Evolutionary conservation across 2,113 vertebrate genomes (phyloP).

Genomic region (Vulpes ferrilata): DNA sequence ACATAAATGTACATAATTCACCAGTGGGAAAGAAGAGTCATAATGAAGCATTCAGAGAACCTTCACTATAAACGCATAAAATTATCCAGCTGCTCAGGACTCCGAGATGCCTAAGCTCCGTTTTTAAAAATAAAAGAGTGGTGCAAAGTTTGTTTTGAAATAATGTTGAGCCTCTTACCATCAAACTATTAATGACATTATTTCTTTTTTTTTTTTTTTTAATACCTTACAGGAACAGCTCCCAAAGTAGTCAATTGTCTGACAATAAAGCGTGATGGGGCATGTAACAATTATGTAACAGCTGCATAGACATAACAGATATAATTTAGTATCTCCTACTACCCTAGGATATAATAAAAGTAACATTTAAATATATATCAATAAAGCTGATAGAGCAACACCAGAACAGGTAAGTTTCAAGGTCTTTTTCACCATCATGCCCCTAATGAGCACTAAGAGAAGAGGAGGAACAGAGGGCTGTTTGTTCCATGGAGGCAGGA

Average conservation of each 20-base stretch:
- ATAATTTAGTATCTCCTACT: slow-evolving; percentile 33
- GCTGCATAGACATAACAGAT: slow-evolving; percentile 24
- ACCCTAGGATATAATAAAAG: slow-evolving; percentile 51
- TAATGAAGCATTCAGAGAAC: rapidly evolving
- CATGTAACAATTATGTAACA: slow-evolving; percentile 58
- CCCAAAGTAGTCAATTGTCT: not conserved
- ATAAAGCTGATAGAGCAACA: not conserved
- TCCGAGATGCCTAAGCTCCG: not conserved
- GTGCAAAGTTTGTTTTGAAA: slow-evolving; percentile 61
- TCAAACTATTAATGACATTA: slow-evolving; percentile 60
- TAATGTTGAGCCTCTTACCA: not conserved
- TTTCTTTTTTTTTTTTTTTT: not conserved
- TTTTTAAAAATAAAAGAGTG: not conserved
- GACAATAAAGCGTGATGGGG: not conserved
- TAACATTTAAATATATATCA: slow-evolving; percentile 18
- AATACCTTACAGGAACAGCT: slow-evolving; percentile 50
- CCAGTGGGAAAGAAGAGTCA: rapidly evolving
- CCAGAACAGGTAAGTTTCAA: not conserved
- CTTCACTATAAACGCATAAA: not conserved
- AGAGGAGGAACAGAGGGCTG: rapidly evolving
- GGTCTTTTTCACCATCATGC: not conserved
- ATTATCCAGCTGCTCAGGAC: not conserved
- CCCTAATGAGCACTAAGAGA: not conserved
- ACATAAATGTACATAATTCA: rapidly evolving
- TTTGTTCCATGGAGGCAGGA: not conserved